Conservation (phyloP, 1,140 invertebrate genomes). For the Lucilia sericata region DNA sequence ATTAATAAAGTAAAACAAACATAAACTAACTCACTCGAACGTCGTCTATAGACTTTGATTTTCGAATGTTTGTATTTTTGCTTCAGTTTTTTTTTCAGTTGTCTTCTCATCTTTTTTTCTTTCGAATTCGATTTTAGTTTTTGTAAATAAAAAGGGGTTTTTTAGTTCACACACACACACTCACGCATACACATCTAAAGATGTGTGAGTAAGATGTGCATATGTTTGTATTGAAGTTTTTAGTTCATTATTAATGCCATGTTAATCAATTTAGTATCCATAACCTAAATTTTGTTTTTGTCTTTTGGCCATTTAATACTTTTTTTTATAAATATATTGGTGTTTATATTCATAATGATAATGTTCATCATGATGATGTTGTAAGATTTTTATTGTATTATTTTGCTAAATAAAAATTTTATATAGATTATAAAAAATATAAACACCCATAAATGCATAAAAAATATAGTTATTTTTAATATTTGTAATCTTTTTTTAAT, state of each 20-base stretch:
- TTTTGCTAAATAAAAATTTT: not conserved
- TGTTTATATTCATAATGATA: not conserved
- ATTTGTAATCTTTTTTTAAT: not conserved
- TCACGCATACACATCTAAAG: no score
- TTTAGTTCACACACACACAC: not conserved
- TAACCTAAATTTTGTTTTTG: slow-evolving; percentile 34
- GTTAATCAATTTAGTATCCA: slow-evolving; percentile 41
- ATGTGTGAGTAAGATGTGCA: no score
- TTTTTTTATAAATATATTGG: not conserved
- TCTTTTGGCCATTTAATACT: not conserved
- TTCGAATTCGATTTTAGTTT: not conserved
- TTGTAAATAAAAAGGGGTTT: slow-evolving; percentile 23
- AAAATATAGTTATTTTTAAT: not conserved
- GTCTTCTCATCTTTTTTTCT: slow-evolving; percentile 1
- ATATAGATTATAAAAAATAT: not conserved
- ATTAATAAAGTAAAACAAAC: slow-evolving; percentile 7
- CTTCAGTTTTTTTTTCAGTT: not conserved
- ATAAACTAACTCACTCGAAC: not conserved
- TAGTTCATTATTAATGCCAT: slow-evolving; percentile 39
- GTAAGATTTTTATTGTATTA: not conserved
- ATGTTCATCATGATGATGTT: not conserved
- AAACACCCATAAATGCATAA: not conserved
- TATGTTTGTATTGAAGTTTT: not conserved
- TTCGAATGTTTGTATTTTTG: slow-evolving; percentile 1
- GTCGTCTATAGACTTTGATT: not conserved